Conservation (phyloP, 2,797 vertebrate species). For the Manis javanica region DNA sequence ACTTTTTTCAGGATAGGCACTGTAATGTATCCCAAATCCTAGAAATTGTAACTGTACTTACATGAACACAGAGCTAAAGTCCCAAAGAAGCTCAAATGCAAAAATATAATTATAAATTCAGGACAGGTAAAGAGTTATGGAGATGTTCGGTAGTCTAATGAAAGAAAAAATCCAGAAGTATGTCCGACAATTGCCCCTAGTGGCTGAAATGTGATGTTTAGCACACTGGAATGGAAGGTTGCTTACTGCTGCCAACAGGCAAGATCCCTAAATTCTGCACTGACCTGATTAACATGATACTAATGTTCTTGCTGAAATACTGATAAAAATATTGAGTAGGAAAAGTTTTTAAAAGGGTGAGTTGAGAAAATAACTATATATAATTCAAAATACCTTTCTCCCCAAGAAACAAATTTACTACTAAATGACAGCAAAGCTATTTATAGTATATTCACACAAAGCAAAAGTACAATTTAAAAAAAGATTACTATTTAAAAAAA, state of each 20-base stretch:
- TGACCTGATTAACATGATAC: neutral
- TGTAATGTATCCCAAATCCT: neutral
- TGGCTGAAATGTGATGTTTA: neutral
- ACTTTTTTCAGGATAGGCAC: neutral
- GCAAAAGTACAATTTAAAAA: neutral
- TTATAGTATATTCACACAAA: neutral
- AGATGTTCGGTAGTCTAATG: neutral
- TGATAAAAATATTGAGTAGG: constrained; percentile 4
- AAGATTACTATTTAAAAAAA: constrained; percentile 12
- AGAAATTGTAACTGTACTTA: neutral
- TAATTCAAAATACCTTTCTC: constrained; percentile 30
- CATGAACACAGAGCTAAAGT: neutral
- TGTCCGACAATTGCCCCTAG: neutral
- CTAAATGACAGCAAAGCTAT: neutral
- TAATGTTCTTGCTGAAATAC: neutral
- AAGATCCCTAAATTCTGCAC: neutral
- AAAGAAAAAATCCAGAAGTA: neutral
- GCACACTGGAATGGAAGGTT: neutral
- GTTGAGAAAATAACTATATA: neutral
- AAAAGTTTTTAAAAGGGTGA: neutral
- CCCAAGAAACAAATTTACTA: constrained; percentile 16
- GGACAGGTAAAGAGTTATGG: neutral
- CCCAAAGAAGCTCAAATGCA: neutral
- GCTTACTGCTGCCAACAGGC: neutral
- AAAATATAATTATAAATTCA: constrained; percentile 6